A percentile compares a stretch with the other conserved stretches of the same genome.
Evolutionary conservation across 2,113 vertebrate species (phyloP).

Genomic region (Dendrocopos noguchii): DNA sequence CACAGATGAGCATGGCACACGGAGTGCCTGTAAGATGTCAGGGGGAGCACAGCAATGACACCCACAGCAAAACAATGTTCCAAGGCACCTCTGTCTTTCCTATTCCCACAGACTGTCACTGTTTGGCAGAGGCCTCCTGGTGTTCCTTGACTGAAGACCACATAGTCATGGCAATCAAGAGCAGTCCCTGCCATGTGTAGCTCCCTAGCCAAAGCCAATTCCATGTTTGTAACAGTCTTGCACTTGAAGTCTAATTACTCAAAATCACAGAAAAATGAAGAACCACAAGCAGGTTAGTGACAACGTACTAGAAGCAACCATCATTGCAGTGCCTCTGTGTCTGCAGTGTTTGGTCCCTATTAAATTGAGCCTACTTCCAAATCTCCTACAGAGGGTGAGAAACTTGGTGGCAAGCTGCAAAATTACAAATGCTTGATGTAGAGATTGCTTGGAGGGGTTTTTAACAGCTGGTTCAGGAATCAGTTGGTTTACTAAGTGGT

Average conservation of each 20-base stretch:
- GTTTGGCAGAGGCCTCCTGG: not conserved
- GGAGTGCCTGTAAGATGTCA: not conserved
- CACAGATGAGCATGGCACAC: not conserved
- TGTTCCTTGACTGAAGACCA: not conserved
- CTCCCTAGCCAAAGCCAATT: not conserved
- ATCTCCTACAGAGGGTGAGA: not conserved
- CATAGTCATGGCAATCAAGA: not conserved
- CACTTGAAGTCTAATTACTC: not conserved
- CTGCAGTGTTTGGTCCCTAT: not conserved
- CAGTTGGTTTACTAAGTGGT: not conserved
- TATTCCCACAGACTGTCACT: not conserved
- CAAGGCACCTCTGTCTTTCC: not conserved
- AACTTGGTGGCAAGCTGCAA: constrained; percentile 7
- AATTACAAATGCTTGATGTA: not conserved
- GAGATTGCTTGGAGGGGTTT: not conserved
- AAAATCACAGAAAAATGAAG: not conserved
- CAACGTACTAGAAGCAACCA: fast-evolving
- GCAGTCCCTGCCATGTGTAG: not conserved
- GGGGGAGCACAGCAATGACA: not conserved
- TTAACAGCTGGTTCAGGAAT: not conserved
- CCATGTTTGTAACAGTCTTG: not conserved
- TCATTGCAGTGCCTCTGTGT: not conserved
- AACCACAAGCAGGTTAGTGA: not conserved
- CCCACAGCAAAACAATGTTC: not conserved
- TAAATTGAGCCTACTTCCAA: not conserved